Evolutionary conservation across 2,797 vertebrate genomes (phyloP), one percentile per base, ranked within the genome.

Genomic region (Notoglanidium macrostoma): DNA sequence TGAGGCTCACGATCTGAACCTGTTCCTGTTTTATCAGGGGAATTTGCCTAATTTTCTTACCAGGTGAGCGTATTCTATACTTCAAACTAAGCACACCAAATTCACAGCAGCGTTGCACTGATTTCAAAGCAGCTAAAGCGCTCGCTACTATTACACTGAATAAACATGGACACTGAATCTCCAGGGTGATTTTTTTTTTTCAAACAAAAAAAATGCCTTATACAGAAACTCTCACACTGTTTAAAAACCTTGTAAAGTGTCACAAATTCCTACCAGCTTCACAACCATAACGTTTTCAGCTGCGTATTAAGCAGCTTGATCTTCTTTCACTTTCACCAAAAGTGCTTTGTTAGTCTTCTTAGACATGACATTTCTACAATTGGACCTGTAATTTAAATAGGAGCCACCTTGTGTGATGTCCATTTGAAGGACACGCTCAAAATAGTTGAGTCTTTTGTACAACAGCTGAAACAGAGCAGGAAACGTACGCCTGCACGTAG

Each of bases 1-100:
- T 57, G 63, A 68, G 91, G 92, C 91, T 86, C 93, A 89, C 89
- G 86, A 79, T 40, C 87, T 76, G 90, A 91, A 91, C 91, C 82
- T 15, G 46, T 92, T 91, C 81, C 87, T 14, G 78, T 70, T 89
- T 87, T 87, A 92, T 89, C 86, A 32, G 15, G 26, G 85, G 83
- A 63, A n/a, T 63, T 26, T 10, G 55, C 35, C 19, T 80, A 17
- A 63, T 80, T 80, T n/a, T 2, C 7, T 61, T 44, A 17, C 78
- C 78, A 63, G 78, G 35, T 81, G 32, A 61, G 55, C 23, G 46
- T 0, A 3, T n/a, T 61, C 7, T 46, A 23, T 59, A 61, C 32
- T 80, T 23, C 2, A 3, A 40, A 40, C 10, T 89, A 88, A 59
- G 21, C 21, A 63, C 5, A 44, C 5, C 14, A 26, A 55, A 78